A percentile compares a stretch with the other conserved stretches of the same genome.
phyloP scores from a whole-genome alignment of 2,113 vertebrate genomes.

The Pluvialis apricaria region DNA sequence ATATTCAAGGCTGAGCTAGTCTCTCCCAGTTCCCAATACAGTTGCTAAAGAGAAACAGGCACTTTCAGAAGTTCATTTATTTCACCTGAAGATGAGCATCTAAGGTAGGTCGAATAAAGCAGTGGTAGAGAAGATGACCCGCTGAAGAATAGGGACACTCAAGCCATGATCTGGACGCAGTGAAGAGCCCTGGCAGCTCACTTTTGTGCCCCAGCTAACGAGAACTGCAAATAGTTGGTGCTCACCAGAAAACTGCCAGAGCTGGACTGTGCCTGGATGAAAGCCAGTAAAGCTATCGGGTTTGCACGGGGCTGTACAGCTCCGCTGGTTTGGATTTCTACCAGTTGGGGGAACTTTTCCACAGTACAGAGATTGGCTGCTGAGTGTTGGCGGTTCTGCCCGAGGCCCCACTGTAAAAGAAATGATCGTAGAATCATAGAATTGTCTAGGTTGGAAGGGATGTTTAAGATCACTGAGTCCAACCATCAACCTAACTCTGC shows the following conservation, averaged over 20 bases:
- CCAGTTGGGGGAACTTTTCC: background rate
- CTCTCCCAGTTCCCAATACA: background rate
- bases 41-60: background rate
- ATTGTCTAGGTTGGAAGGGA: too few species aligned
- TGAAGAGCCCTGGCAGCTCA: background rate
- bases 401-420: background rate
- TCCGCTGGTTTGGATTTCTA: background rate
- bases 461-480: too few species aligned
- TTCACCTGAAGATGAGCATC: background rate
- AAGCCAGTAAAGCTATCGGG: background rate
- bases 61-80: background rate
- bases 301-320: background rate
- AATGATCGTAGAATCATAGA: too few species aligned
- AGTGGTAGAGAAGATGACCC: background rate
- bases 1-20: background rate
- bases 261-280: background rate
- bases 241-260: background rate
- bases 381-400: background rate
- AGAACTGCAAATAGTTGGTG: background rate
- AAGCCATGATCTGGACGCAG: background rate
- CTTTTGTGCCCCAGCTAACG: background rate
- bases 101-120: background rate
- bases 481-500: too few species aligned
- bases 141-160: background rate
- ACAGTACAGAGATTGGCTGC: background rate